These are phyloP conservation scores for Alectoris magna DNA, from an alignment of 2,797 vertebrate species.

Conservation along the genomic window DNA sequence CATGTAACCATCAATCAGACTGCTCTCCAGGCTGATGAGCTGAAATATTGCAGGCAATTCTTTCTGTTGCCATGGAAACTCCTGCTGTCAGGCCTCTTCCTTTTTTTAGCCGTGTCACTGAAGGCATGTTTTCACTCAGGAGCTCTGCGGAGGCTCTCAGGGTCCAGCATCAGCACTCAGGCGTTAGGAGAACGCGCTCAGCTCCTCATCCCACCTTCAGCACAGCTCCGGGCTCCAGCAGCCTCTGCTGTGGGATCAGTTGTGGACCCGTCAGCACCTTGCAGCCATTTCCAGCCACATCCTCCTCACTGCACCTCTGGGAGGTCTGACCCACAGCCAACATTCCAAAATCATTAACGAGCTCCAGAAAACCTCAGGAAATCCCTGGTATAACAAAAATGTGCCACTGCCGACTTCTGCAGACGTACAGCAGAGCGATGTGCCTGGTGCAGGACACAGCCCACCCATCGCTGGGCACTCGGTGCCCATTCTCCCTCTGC, in stretches of 20 bases:
- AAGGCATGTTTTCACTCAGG: constrained; percentile 42
- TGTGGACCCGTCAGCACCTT: not conserved
- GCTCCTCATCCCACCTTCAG: not conserved
- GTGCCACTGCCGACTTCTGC: not conserved
- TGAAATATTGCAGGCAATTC: constrained; percentile 71
- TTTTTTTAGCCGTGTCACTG: constrained; percentile 39
- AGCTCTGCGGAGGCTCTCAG: not conserved
- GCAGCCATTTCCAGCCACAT: not conserved
- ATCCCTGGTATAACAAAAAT: rapidly evolving
- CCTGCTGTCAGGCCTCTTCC: constrained; percentile 45
- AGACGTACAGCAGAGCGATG: not conserved
- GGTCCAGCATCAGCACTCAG: not conserved
- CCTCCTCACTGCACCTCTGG: not conserved
- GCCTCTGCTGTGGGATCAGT: rapidly evolving
- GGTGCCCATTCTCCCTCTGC: not conserved
- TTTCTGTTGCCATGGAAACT: constrained; percentile 79
- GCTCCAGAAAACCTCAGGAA: not conserved
- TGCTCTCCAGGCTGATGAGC: constrained; percentile 64
- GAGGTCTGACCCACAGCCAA: not conserved
- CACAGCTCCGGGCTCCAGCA: not conserved
- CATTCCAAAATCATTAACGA: not conserved
- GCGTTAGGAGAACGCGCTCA: not conserved
- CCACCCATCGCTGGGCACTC: rapidly evolving
- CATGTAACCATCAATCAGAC: constrained; percentile 63
- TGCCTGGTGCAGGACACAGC: rapidly evolving